Evolutionary conservation across 2,888 invertebrate genomes (phyloP).

Genomic region (Eupeodes latifasciatus): DNA sequence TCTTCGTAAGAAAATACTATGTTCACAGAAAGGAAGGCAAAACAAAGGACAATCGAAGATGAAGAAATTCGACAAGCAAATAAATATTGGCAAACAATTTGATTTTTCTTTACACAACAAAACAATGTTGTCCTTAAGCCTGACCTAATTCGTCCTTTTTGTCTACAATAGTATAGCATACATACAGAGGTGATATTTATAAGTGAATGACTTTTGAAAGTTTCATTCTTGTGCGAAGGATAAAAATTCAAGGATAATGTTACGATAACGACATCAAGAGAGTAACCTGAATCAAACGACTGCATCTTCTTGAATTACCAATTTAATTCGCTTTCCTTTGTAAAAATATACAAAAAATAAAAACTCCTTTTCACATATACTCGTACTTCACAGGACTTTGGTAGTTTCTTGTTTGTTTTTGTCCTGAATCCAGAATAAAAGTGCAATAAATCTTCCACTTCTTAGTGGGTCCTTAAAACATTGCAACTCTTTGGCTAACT

Average conservation of each 20-base stretch:
- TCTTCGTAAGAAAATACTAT: background rate
- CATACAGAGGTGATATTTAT: slow-evolving; percentile 6
- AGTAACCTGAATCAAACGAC: slow-evolving; percentile 39
- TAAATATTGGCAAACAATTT: slow-evolving; percentile 52
- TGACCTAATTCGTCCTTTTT: slow-evolving; percentile 36
- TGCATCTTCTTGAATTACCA: slow-evolving; percentile 67
- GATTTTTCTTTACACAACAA: slow-evolving; percentile 49
- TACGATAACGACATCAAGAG: slow-evolving; percentile 5
- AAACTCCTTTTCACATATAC: slow-evolving; percentile 36
- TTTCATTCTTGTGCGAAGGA: slow-evolving; percentile 20
- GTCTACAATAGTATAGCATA: background rate
- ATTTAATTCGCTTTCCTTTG: slow-evolving; percentile 61
- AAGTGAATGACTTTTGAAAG: slow-evolving; percentile 55
- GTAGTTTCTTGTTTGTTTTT: background rate
- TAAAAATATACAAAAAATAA: background rate
- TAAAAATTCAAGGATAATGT: slow-evolving; percentile 48
- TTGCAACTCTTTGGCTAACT: slow-evolving; percentile 68
- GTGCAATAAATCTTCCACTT: slow-evolving; percentile 67
- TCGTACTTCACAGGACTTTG: background rate
- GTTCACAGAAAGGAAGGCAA: background rate
- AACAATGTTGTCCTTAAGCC: slow-evolving; percentile 10
- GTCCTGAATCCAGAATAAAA: slow-evolving; percentile 41
- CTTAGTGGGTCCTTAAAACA: slow-evolving; percentile 74
- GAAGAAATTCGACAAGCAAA: background rate
- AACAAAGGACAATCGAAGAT: slow-evolving; percentile 27